A percentile compares a stretch with the other conserved stretches of the same genome.
These are phyloP conservation scores for Synaphobranchus kaupii DNA, from an alignment of 2,797 vertebrate genomes.

Conservation along the genomic window DNA sequence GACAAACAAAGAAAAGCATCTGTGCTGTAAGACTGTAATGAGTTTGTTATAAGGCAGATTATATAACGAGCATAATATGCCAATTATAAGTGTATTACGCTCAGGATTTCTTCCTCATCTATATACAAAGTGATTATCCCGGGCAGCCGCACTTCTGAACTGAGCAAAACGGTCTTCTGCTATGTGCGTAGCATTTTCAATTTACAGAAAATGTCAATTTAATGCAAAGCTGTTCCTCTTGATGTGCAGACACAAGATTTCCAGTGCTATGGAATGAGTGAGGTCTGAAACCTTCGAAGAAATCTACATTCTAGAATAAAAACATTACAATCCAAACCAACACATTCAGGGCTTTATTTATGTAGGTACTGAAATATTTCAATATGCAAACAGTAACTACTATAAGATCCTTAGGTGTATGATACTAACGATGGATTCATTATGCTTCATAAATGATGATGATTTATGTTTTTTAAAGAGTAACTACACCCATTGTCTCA, in stretches of 20 bases:
- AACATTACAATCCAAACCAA: slow-evolving; percentile 8
- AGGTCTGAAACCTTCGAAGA: not conserved
- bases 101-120: not conserved
- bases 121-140: not conserved
- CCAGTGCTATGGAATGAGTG: not conserved
- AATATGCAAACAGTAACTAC: not conserved
- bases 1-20: not conserved
- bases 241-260: not conserved
- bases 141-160: not conserved
- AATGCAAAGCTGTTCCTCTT: not conserved
- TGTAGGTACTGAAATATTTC: not conserved
- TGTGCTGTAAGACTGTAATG: not conserved
- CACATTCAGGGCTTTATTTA: slow-evolving; percentile 1
- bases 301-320: not conserved
- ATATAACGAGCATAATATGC: not conserved
- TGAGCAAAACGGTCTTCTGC: not conserved
- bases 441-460: not conserved
- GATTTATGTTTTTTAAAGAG: no score
- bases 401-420: not conserved
- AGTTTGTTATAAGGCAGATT: not conserved
- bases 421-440: not conserved
- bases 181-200: not conserved
- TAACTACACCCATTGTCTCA: no score
- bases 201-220: not conserved
- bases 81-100: not conserved